Base-by-base conservation (phyloP, 37 sponge, comb jelly and placozoan genomes). In the Eunapius fragilis region DNA sequence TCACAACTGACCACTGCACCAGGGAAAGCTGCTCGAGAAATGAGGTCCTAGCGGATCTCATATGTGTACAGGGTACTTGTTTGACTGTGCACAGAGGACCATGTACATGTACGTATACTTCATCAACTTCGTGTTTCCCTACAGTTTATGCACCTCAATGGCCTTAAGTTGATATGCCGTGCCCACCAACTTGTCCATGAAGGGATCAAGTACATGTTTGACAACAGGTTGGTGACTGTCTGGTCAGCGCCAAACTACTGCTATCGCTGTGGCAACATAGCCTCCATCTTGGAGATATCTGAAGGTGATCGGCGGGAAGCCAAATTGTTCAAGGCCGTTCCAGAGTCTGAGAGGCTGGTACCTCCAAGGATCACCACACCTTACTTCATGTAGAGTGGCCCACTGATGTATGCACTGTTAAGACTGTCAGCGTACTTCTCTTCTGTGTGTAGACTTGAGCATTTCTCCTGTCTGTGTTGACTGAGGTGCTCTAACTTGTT, bases 241-340 rank as follows among this genome's bases (percentile, higher is more conserved):
- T 99, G 99, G 99, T 95, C 96, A 31, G 99, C 99, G 17, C 99
- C 99, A 76, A 99, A 99, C 87, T 99, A 99, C 90, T 99, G 99
- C 90, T 99, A 99, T 79, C 87, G 99, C 0, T 99, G 99, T 86
- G 98, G 98, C 14, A 99, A 97, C 88, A 88, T 99, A 34, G 99
- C 99, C 25, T 91, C 99, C 70, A 95, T 99, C 68, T 82, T 99
- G 31, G 82, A 88, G 31, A 91, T 97, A 68, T 36, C 35, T 17
- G 68, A 80, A 31, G 77, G 82, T 1, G 87, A 86, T 7, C 74
- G 80, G 30, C 80, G 78, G 69, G 91, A 94, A 84, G 91, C 96
- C 31, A 97, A 97, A 37, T 70, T 97, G 67, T 99, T 99, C 84
- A 84, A 80, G 36, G 97, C 99, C 27, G 99, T 99, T 0, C 99